phyloP scores from a whole-genome alignment of 2,113 vertebrate species.

The Nicator chloris region DNA sequence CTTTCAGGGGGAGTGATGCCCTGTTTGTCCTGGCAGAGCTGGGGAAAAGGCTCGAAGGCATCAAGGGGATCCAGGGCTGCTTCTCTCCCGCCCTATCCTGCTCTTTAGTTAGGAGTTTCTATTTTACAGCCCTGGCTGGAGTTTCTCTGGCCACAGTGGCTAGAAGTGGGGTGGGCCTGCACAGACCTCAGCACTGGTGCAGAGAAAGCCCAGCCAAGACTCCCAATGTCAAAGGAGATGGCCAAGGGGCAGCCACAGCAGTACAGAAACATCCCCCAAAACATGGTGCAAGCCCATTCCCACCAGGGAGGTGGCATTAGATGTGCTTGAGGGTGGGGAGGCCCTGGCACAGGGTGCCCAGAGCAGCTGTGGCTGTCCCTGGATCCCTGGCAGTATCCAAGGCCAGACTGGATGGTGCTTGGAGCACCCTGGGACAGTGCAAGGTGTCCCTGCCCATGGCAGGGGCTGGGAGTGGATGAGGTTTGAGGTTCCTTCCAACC shows the following conservation, averaged over 20 bases:
- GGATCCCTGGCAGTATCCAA: neutral
- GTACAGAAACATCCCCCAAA: neutral
- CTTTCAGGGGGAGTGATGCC: neutral
- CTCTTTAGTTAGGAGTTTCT: neutral
- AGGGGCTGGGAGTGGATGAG: neutral
- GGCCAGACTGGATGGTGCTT: rapidly evolving
- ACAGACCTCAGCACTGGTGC: neutral
- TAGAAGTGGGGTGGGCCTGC: neutral
- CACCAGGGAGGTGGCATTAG: neutral
- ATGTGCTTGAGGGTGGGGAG: rapidly evolving
- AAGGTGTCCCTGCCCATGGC: neutral
- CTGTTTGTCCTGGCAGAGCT: neutral
- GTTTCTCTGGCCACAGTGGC: rapidly evolving
- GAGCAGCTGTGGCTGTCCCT: neutral
- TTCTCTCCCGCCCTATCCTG: neutral
- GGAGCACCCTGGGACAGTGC: neutral
- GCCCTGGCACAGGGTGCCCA: neutral
- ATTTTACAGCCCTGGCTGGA: neutral
- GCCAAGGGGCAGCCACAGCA: neutral
- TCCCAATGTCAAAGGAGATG: neutral
- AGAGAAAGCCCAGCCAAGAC: neutral
- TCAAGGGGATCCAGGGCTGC: rapidly evolving
- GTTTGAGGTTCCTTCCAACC: neutral
- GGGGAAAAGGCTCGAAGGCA: neutral
- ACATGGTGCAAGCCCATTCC: neutral